Evolutionary conservation across 2,888 invertebrate species (phyloP).

Genomic region (Lepidocyrtoides sp.): DNA sequence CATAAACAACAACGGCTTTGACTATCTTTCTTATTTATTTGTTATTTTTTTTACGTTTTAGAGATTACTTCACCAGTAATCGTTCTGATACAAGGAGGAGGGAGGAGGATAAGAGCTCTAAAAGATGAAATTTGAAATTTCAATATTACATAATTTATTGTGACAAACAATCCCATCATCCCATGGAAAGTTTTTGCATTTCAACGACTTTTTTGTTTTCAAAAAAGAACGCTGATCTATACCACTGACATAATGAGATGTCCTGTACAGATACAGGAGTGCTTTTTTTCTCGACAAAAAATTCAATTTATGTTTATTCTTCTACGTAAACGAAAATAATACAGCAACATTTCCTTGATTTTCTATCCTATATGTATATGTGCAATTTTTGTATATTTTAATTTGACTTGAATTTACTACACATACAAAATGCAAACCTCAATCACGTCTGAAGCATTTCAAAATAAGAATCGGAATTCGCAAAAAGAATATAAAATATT

Average conservation of each 20-base stretch:
- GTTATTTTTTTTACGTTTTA: not conserved
- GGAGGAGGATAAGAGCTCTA: not conserved
- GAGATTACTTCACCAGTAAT: not conserved
- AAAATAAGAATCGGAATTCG: not conserved
- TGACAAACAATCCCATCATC: not conserved
- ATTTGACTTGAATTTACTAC: no score
- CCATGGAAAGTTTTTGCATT: constrained; percentile 38
- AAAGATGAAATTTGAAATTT: constrained; percentile 25
- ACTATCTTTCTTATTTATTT: not conserved
- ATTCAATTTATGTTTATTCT: no score
- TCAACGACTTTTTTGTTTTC: constrained; percentile 35
- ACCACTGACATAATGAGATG: not conserved
- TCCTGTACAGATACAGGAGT: not conserved
- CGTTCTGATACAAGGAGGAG: not conserved
- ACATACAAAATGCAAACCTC: not conserved
- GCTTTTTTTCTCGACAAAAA: not conserved
- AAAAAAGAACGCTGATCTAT: not conserved
- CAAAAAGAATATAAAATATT: not conserved
- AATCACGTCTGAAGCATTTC: not conserved
- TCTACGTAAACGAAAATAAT: no score
- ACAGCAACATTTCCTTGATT: no score
- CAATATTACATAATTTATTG: constrained; percentile 23
- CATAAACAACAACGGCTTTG: constrained; percentile 2
- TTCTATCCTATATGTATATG: no score
- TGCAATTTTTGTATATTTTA: no score